A percentile compares a stretch with the other conserved stretches of the same genome.
These are phyloP conservation scores for Meteorus sp. DNA, from an alignment of 1,140 invertebrate genomes.

Conservation along the genomic window DNA sequence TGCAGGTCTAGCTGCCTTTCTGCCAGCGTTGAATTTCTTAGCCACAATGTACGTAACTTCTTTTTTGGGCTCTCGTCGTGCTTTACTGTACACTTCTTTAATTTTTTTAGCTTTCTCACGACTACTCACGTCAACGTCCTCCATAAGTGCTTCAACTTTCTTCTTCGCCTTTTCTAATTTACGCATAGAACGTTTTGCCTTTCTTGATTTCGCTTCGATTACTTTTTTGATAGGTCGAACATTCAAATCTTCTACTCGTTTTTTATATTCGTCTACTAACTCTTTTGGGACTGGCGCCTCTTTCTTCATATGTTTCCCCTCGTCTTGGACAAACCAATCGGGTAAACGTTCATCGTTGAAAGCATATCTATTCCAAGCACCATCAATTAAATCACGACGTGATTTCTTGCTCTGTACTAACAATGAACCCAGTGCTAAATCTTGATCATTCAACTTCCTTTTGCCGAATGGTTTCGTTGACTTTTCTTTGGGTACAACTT, in stretches of 20 bases:
- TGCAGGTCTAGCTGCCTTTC: conserved; percentile 74
- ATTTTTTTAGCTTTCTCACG: conserved; percentile 91
- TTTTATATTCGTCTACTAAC: conserved; percentile 73
- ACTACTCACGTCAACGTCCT: conserved; percentile 86
- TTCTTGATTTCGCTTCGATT: conserved; percentile 95
- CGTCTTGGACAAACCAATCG: conserved; percentile 95
- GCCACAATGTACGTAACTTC: conserved; percentile 94
- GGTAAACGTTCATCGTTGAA: conserved; percentile 90
- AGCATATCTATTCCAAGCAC: conserved; percentile 87
- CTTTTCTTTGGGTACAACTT: conserved; percentile 65
- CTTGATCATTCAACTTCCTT: conserved; percentile 80
- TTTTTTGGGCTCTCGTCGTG: conserved; percentile 79
- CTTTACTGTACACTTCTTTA: conserved; percentile 91
- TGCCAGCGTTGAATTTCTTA: conserved; percentile 83
- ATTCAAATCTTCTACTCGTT: conserved; percentile 84
- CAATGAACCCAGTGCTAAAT: conserved; percentile 84
- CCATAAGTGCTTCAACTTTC: conserved; percentile 88
- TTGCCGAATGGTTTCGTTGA: conserved; percentile 56
- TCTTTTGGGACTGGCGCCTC: conserved; percentile 78
- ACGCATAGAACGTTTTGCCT: conserved; percentile 86
- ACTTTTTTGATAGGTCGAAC: conserved; percentile 97
- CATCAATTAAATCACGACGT: conserved; percentile 83
- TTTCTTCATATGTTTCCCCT: conserved; percentile 86
- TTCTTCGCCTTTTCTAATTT: conserved; percentile 94
- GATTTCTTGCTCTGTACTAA: conserved; percentile 84